These are phyloP conservation scores for Argya squamiceps DNA, from an alignment of 2,797 vertebrate genomes.

Conservation along the genomic window DNA sequence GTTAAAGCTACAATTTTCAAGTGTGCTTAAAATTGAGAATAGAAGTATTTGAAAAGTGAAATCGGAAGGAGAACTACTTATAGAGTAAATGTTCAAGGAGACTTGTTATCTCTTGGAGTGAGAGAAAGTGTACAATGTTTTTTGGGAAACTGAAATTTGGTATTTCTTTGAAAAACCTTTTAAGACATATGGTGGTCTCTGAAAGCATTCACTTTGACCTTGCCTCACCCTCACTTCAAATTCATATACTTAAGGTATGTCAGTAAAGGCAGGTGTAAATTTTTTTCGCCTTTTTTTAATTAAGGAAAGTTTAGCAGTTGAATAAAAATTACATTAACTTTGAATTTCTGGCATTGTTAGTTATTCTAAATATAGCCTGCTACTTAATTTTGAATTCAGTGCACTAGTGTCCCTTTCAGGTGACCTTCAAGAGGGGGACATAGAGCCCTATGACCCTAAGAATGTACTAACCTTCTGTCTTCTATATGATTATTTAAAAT, in stretches of 20 bases:
- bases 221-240: neutral
- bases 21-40: neutral
- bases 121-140: neutral
- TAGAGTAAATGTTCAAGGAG: neutral
- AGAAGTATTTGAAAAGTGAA: neutral
- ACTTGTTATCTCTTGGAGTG: neutral
- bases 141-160: neutral
- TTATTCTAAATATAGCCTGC: slow-evolving; percentile 4
- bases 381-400: slow-evolving; percentile 6
- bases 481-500: neutral
- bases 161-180: neutral
- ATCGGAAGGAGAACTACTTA: neutral
- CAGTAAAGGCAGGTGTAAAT: neutral
- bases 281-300: neutral
- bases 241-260: neutral
- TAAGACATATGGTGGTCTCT: neutral
- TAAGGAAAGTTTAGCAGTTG: neutral
- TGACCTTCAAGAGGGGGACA: slow-evolving; percentile 42
- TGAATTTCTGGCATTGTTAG: neutral
- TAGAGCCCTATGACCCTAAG: neutral
- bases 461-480: neutral
- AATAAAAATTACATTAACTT: neutral
- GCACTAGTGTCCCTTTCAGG: neutral
- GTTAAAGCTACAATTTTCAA: slow-evolving; percentile 36
- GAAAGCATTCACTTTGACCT: neutral